Evolutionary conservation across 2,113 vertebrate species (phyloP).

Genomic region (Varanus salvator): DNA sequence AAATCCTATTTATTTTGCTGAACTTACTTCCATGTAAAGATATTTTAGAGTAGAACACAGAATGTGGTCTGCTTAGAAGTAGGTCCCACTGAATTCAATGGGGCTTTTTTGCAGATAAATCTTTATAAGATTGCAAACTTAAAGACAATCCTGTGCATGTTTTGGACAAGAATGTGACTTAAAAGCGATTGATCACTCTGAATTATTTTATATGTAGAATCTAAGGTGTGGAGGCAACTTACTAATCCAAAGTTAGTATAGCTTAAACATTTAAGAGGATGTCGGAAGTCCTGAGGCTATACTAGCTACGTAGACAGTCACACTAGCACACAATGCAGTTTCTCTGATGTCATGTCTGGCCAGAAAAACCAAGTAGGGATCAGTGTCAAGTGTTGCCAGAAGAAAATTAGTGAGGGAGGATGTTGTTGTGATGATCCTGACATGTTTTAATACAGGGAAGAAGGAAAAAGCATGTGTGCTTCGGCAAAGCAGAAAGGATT

Average conservation of each 20-base stretch:
- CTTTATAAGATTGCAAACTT: no score
- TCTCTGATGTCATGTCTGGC: background rate
- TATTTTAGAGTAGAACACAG: background rate
- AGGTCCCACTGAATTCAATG: no score
- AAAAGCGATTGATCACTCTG: background rate
- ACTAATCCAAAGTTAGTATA: background rate
- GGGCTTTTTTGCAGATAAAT: no score
- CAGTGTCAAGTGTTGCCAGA: background rate
- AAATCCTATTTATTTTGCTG: background rate
- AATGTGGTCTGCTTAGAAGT: no score
- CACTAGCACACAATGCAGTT: background rate
- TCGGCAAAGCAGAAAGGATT: background rate
- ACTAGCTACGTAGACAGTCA: background rate
- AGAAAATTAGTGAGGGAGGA: background rate
- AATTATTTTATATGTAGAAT: background rate
- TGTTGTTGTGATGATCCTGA: background rate
- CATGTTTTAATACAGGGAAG: background rate
- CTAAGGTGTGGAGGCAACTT: background rate
- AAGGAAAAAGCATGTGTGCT: background rate
- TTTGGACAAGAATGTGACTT: background rate
- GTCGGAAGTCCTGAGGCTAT: background rate
- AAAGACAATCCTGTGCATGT: no score
- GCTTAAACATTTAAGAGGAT: background rate
- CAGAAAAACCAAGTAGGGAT: constrained; percentile 4
- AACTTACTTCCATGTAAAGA: background rate